Base-by-base conservation (phyloP, 2,888 invertebrate genomes). In the Junonia oenone region DNA sequence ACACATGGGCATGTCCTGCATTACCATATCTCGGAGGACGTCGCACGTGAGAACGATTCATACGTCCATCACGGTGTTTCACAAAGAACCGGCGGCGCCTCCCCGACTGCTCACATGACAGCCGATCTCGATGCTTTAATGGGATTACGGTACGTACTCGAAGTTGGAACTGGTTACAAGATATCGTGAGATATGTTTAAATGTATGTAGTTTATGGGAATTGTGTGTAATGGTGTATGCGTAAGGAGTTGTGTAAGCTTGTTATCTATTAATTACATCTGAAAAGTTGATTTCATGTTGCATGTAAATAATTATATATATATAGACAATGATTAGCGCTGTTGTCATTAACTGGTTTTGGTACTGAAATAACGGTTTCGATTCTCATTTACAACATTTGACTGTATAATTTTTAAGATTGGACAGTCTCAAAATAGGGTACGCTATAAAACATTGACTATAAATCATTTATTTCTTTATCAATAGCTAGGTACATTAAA, bases 31-130 rank as follows among this genome's bases (percentile, higher is more conserved):
- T 46, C 46, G 17, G 46, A 31, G 17, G 17, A 14, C 29, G 48
- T 40, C 43, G 19, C 49, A 38, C 54, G 33, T 45, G 45, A 56
- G 31, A 46, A 59, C 73, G 67, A 81, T 81, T 81, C 80, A 81
- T 68, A 68, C 68, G 82, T 82, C 82, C 69, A 78, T 82, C 82
- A 82, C 53, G 43, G 52, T 31, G 51, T 48, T 27, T 33, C 54
- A 52, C 48, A 43, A 51, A 50, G 47, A 50, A 47, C 29, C 54
- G 19, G 47, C 55, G 62, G 63, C 63, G 62, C 59, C 62, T 58
- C 54, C 13, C 43, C 14, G 46, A 35, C 56, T 58, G 55, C 54
- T 49, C 38, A 49, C 52, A 27, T 50, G 58, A 52, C 58, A 43
- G 48, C 35, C 47, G 62, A 55, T 45, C 50, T 54, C 46, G 50